Evolutionary conservation across 2,888 invertebrate species (phyloP).

Genomic region (Hanleya hanleyi): DNA sequence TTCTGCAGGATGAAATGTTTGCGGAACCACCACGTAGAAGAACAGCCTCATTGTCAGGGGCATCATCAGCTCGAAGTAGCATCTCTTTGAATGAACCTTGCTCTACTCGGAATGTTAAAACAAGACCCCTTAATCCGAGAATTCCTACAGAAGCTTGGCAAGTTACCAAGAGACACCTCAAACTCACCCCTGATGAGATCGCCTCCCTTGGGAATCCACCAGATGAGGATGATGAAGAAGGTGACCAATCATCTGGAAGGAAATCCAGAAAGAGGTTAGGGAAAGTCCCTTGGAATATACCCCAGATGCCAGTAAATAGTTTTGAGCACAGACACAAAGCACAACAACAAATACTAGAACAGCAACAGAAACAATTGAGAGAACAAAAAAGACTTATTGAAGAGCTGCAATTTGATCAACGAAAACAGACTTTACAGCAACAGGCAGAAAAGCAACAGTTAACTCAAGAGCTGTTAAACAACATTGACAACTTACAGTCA

Average conservation of each 20-base stretch:
- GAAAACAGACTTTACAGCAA: neutral
- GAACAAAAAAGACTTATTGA: conserved; percentile 66
- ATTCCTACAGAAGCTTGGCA: conserved; percentile 64
- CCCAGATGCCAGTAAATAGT: conserved; percentile 47
- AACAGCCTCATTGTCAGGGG: neutral
- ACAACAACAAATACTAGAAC: conserved; percentile 67
- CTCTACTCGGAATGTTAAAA: neutral
- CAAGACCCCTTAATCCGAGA: conserved; percentile 22
- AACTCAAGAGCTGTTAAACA: conserved; percentile 24
- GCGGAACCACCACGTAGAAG: conserved; percentile 19
- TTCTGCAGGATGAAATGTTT: conserved; percentile 48
- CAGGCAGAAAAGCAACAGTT: conserved; percentile 28
- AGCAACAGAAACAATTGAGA: conserved; percentile 65
- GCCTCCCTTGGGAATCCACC: conserved; percentile 36
- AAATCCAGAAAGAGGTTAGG: conserved; percentile 56
- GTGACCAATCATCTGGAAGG: conserved; percentile 42
- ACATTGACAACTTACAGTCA: no score
- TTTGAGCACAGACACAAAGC: conserved; percentile 66
- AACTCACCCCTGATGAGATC: conserved; percentile 56
- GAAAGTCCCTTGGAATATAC: conserved; percentile 63
- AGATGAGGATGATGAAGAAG: conserved; percentile 28
- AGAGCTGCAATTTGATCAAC: conserved; percentile 57
- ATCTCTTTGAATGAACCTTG: conserved; percentile 6
- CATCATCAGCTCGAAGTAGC: conserved; percentile 21
- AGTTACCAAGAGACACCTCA: conserved; percentile 56